Evolutionary conservation across 2,888 invertebrate genomes (phyloP), one percentile per base, ranked within the genome.

Genomic region (Coenonympha arcania): DNA sequence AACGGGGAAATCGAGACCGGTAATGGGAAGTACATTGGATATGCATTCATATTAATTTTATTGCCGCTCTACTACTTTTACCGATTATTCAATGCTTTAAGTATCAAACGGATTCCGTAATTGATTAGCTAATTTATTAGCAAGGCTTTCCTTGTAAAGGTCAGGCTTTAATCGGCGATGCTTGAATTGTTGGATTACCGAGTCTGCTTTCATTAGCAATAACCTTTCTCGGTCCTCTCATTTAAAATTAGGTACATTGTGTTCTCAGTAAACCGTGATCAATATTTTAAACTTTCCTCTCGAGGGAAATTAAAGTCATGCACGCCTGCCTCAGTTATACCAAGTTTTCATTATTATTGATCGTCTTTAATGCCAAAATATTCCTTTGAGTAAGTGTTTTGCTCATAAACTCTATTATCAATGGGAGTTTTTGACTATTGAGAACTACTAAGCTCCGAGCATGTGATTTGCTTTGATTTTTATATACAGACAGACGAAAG

Each of bases 241-340:
- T 13, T 13, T 22, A 15, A 39, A 19, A 15, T 24, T 8, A 22
- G 6, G 15, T 15, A 33, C 6, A 33, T 16, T 31, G 71, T 70
- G 73, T 68, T 71, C 70, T 68, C 48, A 57, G 63, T 70, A 68
- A 63, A 69, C 65, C 72, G 19, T 15, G 5, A 69, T 75, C 69
- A 78, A 79, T 78, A 74, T 77, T 77, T 75, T 71, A 73, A 65
- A 66, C 61, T 68, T 70, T 70, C 69, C 63, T 61, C 75, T 68
- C 68, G 57, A 62, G 74, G 73, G 72, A 78, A 80, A 79, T 79
- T 76, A 73, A 66, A 69, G 67, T 63, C 67, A 59, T 71, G 65
- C 72, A 71, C 69, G 71, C 64, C 66, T 65, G 69, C 60, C 61
- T 33, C n/a, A n/a, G 71, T 73, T 73, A 73, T 71, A 66, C 59